Evolutionary conservation across 2,797 vertebrate species (phyloP), one percentile per base, ranked within the genome.

Genomic region (Arnoldichthys spilopterus): DNA sequence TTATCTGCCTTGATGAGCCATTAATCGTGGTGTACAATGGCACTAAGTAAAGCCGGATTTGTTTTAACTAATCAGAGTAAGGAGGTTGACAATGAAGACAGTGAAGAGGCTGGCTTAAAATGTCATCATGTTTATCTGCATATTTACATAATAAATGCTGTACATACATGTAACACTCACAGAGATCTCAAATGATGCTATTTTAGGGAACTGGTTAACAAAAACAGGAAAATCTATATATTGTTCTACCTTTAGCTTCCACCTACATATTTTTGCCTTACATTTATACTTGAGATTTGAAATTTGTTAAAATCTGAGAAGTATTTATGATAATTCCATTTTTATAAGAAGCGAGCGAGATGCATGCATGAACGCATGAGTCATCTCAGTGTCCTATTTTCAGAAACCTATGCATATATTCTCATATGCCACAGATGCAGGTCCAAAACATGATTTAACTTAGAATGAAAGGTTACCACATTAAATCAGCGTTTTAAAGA

Each of bases 31-130:
- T 80, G 66, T 87, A 83, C 81, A 72, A 84, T 90, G 79, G 84
- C 77, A 83, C 20, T 77, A 80, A 86, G 87, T 88, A 91, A 92
- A 92, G 90, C 89, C 84, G 89, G 92, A 93, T 93, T 92, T 92
- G 79, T 79, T 61, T 68, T 80, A 85, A 89, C 78, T 83, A 84
- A 87, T 88, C 79, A 78, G 0, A 86, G 83, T 69, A 81, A 82
- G 56, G 70, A 77, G 72, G 76, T 30, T 79, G 82, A 70, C 74
- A 16, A 63, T 63, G 47, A 56, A 16, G 66, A n/a, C n/a, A n/a
- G n/a, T n/a, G n/a, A 58, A 77, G 61, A 53, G 53, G 59, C 40
- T 59, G 71, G 13, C 64, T 77, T 85, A 68, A 82, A 72, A 76
- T 78, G 66, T 70, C 74, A 82, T 74, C 37, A 22, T 72, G 61